Evolutionary conservation across 1,140 invertebrate genomes (phyloP), one percentile per base, ranked within the genome.

Genomic region (Drosophila aff.): DNA sequence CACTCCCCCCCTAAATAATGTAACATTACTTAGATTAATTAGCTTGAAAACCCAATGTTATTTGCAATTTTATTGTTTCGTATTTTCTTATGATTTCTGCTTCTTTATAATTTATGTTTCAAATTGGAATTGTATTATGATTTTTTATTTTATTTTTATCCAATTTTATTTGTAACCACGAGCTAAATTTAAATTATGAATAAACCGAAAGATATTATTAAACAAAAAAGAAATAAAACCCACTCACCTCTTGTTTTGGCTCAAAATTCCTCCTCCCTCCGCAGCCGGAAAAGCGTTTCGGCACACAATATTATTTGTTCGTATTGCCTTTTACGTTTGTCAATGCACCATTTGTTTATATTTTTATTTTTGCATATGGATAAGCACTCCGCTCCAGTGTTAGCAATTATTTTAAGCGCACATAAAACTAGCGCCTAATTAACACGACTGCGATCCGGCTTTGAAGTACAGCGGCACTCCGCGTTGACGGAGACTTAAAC

Each of bases 321-420:
- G 47, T 55, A 47, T 68, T 55, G 68, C 47, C 53, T 40, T 73
- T 62, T 61, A 36, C 57, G 68, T 74, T 74, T 73, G 57, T 49
- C 49, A 55, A 50, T 63, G 85, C 84, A 89, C 81, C 73, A 68
- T 33, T 73, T 49, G 18, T 58, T 60, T 64, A 57, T 64, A 38
- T 66, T 61, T 69, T 50, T 60, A 65, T 49, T 66, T 77, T 60
- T 62, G 21, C 46, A 41, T 71, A 46, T 57, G 40, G 62, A 65
- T 85, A 74, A 73, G 55, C 52, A 65, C 63, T 77, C 50, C 50
- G 11, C 49, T 33, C 49, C 46, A 75, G 18, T 73, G 75, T 59
- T 89, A 62, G 84, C 85, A 83, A 87, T 89, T 87, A 87, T 69
- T 84, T 76, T 84, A 87, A 89, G 69, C 75, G 81, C 81, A 82